Evolutionary conservation across 2,888 invertebrate genomes (phyloP), one percentile per base, ranked within the genome.

Genomic region (Pristionchus fissidentatus): DNA sequence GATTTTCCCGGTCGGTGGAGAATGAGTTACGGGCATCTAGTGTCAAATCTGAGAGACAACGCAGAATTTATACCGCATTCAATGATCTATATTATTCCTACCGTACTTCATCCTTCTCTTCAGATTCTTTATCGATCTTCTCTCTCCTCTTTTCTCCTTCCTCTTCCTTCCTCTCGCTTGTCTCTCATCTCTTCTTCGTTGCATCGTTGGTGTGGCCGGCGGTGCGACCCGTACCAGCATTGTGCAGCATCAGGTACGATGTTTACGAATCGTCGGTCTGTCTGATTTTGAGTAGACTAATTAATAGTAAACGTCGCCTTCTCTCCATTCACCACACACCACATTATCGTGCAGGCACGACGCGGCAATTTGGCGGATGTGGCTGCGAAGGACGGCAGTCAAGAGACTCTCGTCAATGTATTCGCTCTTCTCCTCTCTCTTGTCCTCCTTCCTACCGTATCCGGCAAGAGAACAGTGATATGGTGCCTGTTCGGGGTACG

Each of bases 321-420:
- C 62, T 38, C 62, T 1, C n/a, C n/a, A n/a, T n/a, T n/a, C 10
- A 49, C 49, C 49, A 15, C 49, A 49, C 49, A 15, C 13, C 49
- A 49, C 49, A 62, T 62, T 10, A 62, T 62, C 26, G 19, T 77
- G 57, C 93, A 95, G 94, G 97, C 97, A 0, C 93, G 96, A 35
- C 94, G 95, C 86, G 96, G 96, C 87, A 98, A 98, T 93, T 94
- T 97, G 93, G 97, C 96, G 0, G 98, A 98, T 93, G 97, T 94
- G 1, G 93, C 93, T 1, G 94, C 94, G 38, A 94, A 94, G 93
- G 98, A 98, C 93, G 96, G 97, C 8, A 97, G 97, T 85, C 98
- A 98, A 94, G 98, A 98, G 93, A 98, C 97, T 0, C 95, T 97
- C 87, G 97, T 98, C 22, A 98, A 98, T 93, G 94, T 98, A 70